phyloP scores from a whole-genome alignment of 2,888 invertebrate species.

The Augochlorella aurata region DNA sequence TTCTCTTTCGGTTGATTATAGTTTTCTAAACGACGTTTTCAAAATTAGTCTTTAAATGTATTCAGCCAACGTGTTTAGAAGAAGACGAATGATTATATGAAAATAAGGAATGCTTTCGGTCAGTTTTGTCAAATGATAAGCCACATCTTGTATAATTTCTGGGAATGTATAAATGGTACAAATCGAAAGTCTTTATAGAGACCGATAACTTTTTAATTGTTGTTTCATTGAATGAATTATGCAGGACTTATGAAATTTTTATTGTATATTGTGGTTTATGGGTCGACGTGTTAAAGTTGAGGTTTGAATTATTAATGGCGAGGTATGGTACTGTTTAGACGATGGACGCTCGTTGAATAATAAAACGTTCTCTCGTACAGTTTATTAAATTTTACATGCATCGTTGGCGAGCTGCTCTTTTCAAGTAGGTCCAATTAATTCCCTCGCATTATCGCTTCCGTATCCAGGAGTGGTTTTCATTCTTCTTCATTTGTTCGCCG shows the following conservation, averaged over 20 bases:
- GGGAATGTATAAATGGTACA: too few species aligned
- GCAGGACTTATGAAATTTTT: neutral
- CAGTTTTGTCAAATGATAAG: too few species aligned
- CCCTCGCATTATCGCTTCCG: neutral
- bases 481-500: neutral
- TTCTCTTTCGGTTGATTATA: neutral
- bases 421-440: neutral
- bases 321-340: constrained; percentile 13
- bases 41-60: too few species aligned
- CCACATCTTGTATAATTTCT: too few species aligned
- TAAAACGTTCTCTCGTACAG: neutral
- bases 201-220: too few species aligned
- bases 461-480: neutral
- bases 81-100: too few species aligned
- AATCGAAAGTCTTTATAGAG: too few species aligned
- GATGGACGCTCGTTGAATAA: neutral
- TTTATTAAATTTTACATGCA: neutral
- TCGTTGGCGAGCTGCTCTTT: neutral
- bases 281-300: constrained; percentile 30
- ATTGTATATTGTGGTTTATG: constrained; percentile 13
- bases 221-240: neutral
- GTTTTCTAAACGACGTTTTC: neutral
- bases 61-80: too few species aligned
- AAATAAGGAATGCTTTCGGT: too few species aligned
- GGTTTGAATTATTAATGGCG: constrained; percentile 31